These are phyloP conservation scores for Sebastes aleutianus DNA, from an alignment of 2,797 vertebrate genomes.

Conservation along the genomic window DNA sequence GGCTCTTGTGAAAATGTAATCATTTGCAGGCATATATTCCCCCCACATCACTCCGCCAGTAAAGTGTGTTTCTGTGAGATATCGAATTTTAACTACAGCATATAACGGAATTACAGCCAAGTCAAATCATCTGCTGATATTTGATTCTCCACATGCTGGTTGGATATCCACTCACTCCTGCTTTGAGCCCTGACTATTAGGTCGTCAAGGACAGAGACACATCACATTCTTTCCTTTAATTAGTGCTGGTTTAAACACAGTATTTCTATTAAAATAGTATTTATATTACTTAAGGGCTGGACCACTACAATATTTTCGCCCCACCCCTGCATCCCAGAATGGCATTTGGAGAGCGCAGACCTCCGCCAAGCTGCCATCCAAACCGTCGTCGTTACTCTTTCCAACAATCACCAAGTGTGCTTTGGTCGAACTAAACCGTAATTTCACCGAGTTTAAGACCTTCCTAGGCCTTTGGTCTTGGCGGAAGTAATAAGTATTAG, in stretches of 20 bases:
- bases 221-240: background rate
- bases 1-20: background rate
- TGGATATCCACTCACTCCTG: background rate
- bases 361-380: too few species aligned
- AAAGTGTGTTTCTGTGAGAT: background rate
- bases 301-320: background rate
- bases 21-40: background rate
- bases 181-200: background rate
- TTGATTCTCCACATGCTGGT: background rate
- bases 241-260: background rate
- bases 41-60: background rate
- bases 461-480: too few species aligned
- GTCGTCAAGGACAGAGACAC: background rate
- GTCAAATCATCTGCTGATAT: background rate
- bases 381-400: too few species aligned
- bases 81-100: background rate
- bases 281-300: background rate
- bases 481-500: background rate
- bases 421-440: too few species aligned
- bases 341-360: too few species aligned
- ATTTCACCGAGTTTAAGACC: too few species aligned
- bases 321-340: background rate
- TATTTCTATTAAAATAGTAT: background rate
- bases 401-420: too few species aligned
- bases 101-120: background rate